Evolutionary conservation across 1,140 invertebrate genomes (phyloP).

Genomic region (Arion vulgaris): DNA sequence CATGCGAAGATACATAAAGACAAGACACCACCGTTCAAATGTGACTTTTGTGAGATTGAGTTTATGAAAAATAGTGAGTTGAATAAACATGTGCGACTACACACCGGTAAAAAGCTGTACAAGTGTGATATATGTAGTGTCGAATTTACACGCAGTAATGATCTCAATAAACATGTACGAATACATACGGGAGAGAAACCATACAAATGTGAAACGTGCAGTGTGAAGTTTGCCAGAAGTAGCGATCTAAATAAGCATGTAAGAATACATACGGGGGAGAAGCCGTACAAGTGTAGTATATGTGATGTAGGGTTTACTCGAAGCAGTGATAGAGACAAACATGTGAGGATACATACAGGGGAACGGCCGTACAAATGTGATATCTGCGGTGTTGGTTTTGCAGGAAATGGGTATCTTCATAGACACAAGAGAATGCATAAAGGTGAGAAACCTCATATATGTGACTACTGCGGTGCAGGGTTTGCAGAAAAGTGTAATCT

Average conservation of each 20-base stretch:
- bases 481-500: neutral
- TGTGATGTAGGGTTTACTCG: neutral
- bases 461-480: neutral
- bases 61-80: neutral
- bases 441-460: constrained; percentile 6
- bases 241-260: neutral
- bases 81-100: neutral
- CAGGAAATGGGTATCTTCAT: neutral
- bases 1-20: neutral
- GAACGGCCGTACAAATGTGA: constrained; percentile 4
- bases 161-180: neutral
- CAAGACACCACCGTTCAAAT: neutral
- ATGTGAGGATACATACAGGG: neutral
- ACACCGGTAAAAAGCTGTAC: neutral
- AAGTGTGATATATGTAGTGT: neutral
- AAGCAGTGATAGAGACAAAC: neutral
- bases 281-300: neutral
- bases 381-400: neutral
- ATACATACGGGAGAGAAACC: constrained; percentile 1
- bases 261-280: neutral
- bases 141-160: neutral
- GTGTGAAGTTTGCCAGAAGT: neutral
- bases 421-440: neutral
- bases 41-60: neutral
- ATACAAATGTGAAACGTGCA: neutral